Evolutionary conservation across 2,797 vertebrate species (phyloP), one percentile per base, ranked within the genome.

Genomic region (Eurystomus glaucurus): DNA sequence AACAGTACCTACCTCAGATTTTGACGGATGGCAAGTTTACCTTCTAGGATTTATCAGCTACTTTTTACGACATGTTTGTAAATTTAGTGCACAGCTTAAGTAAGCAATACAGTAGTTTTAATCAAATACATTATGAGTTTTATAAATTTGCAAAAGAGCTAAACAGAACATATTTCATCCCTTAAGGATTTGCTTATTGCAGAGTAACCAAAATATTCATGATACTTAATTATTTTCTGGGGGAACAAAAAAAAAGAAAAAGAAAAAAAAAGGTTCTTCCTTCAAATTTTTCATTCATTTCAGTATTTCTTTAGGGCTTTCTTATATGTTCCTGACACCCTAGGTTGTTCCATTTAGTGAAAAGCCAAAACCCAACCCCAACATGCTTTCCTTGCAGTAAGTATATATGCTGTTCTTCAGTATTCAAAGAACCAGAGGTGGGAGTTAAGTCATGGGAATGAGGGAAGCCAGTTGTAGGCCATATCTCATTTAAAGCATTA

Each of bases 151-250:
- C 85, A 88, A 93, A 93, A 37, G 60, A 85, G 57, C 50, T 91
- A 74, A 35, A 60, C 69, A 72, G 18, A 85, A 57, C 16, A 18
- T 29, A 70, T 89, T 90, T 80, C 60, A 83, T 54, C 52, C 94
- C 89, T 61, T 77, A 52, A 70, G 84, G 62, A 80, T 83, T 64
- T 83, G 22, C 31, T 85, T 88, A 79, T 33, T 83, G 89, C 60
- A 93, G 71, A 91, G 29, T 79, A 94, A 79, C 70, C 70, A 85
- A 96, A 95, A 90, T 87, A 92, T 45, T 91, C 26, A 66, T 33
- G 35, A 76, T 22, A 77, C 5, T 50, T 70, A 92, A 90, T 72
- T 70, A 94, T 18, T 84, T 80, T 25, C n/a, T 51, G 1, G 5
- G 39, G 57, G 46, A 33, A 29, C 46, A 23, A 70, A 20, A 28